Base-by-base conservation (phyloP, 2,797 vertebrate species). In the Ammospiza maritima region DNA sequence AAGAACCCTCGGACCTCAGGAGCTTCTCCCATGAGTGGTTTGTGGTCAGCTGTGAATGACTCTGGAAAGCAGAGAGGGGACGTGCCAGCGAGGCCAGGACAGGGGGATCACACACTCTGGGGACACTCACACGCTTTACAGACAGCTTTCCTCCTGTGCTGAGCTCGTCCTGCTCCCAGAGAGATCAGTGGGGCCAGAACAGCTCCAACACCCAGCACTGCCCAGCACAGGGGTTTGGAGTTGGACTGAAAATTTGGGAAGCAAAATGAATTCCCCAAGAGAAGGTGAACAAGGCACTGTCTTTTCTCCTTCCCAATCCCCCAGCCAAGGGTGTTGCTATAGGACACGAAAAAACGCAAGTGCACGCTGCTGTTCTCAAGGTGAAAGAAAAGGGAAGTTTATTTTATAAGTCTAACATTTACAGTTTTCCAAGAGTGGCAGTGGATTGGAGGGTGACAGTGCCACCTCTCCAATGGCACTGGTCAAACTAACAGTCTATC, bases 1-100 rank as follows among this genome's bases (percentile, higher is more conserved):
- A 99, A 99, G 97, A 99, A 99, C 1, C 99, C 99, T 67, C 99
- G 97, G 77, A 99, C 98, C 56, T 99, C 99, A 0, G 99, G 99
- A 2, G 98, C 98, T 94, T 99, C 99, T 13, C 99, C 99, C 98
- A 99, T 98, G 86, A 99, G 98, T 0, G 99, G 99, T 62, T 99
- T 99, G 93, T 99, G 99, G 96, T 99, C 99, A 0, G 99, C 98
- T 2, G 99, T 99, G 96, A 99, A 99, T 0, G 99, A 99, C 90
- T 99, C 99, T 99, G 95, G 7, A 94, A 93, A 45, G 40, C 45
- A 96, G 44, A 94, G 54, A 69, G 27, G 9, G 34, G 9, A 5
- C 10, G 54, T 58, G 61, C 22, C 78, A 85, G 61, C 2, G 1
- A 44, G 56, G 51, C 27, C 54, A 42, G 60, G 81, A 2, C 25